Conservation (phyloP, 2,113 vertebrate species). For the Chaetodon trifascialis region DNA sequence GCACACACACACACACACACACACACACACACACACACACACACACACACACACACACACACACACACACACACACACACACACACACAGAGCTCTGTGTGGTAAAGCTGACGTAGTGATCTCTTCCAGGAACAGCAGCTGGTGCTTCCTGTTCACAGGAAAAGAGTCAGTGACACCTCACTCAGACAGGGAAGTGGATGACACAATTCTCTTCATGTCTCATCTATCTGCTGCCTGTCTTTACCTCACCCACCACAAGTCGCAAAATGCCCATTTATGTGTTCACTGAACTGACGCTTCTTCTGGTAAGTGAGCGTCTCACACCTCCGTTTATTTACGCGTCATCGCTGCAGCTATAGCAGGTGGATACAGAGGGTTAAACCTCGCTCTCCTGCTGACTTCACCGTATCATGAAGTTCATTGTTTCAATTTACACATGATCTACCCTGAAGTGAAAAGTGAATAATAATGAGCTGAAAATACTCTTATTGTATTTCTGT, state of each 20-base stretch:
- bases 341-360: conserved; percentile 3
- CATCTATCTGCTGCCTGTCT: conserved; percentile 17
- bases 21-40: not conserved
- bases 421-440: not conserved
- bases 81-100: not conserved
- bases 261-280: conserved; percentile 1
- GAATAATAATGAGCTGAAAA: not conserved
- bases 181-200: conserved; percentile 67
- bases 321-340: conserved; percentile 12
- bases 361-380: not conserved
- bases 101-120: conserved; percentile 32
- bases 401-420: not conserved
- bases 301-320: conserved; percentile 48
- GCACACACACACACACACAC: not conserved
- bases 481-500: not conserved
- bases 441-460: not conserved
- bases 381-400: not conserved
- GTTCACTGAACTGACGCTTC: conserved; percentile 13
- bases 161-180: conserved; percentile 54
- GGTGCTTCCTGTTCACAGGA: conserved; percentile 68
- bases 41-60: not conserved
- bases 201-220: conserved; percentile 42
- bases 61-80: conserved; percentile 7
- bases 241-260: conserved; percentile 24
- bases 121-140: conserved; percentile 72